A percentile compares a stretch with the other conserved stretches of the same genome.
These are phyloP conservation scores for Aleiodes alternator DNA, from an alignment of 2,888 invertebrate genomes.

Conservation along the genomic window DNA sequence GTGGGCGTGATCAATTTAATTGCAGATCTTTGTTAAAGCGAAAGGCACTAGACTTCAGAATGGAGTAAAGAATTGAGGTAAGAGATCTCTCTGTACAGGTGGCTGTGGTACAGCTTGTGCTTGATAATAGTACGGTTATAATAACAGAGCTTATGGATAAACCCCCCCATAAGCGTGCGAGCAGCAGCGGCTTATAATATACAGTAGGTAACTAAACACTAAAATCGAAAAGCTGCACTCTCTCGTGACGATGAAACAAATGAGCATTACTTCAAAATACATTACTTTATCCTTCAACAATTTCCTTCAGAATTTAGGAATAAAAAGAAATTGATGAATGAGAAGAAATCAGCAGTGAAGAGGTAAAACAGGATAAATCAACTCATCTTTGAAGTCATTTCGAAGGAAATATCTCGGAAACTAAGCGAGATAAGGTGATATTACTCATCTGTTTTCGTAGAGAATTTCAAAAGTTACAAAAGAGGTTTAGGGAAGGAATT, in stretches of 20 bases:
- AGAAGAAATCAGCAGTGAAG: no score
- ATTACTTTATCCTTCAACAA: neutral
- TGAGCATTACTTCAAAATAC: conserved; percentile 13
- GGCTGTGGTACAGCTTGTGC: conserved; percentile 51
- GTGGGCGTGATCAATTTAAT: conserved; percentile 55
- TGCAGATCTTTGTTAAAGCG: conserved; percentile 50
- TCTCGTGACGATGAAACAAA: neutral
- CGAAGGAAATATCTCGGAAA: no score
- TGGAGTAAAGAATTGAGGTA: conserved; percentile 2
- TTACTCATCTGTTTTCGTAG: no score
- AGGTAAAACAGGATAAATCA: no score
- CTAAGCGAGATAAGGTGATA: no score
- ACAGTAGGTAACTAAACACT: neutral
- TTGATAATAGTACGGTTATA: conserved; percentile 68
- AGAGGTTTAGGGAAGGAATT: no score
- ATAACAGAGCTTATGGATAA: conserved; percentile 60
- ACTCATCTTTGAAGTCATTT: no score
- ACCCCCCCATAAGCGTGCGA: conserved; percentile 2
- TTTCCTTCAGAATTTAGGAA: neutral
- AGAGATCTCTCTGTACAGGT: conserved; percentile 56
- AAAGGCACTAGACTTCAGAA: conserved; percentile 8
- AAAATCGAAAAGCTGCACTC: neutral
- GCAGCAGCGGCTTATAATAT: conserved; percentile 2
- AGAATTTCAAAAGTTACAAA: no score
- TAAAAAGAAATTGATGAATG: neutral